These are phyloP conservation scores for Aromia moschata DNA, from an alignment of 2,888 invertebrate genomes.

Conservation along the genomic window DNA sequence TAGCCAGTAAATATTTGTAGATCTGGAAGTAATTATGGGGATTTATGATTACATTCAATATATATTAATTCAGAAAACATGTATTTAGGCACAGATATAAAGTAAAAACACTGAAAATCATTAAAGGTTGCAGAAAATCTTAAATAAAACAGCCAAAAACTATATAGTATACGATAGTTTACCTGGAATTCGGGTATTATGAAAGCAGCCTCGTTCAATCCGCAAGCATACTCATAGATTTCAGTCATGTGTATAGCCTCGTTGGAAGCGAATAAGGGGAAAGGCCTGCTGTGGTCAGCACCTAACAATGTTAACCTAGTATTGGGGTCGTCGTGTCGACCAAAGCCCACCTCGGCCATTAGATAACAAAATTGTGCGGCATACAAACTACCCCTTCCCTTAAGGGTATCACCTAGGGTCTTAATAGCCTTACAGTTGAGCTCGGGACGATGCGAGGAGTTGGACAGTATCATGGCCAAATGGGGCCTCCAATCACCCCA, in stretches of 20 bases:
- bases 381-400: constrained; percentile 80
- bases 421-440: constrained; percentile 80
- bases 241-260: constrained; percentile 94
- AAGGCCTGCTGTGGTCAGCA: constrained; percentile 72
- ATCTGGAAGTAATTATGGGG: constrained; percentile 65
- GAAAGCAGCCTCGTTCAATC: constrained; percentile 78
- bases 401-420: constrained; percentile 77
- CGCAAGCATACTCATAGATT: constrained; percentile 92
- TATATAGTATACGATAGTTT: too few relatives aligned
- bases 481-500: constrained; percentile 98
- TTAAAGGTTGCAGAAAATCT: too few relatives aligned
- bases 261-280: constrained; percentile 76
- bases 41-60: not conserved
- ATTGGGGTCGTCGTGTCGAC: constrained; percentile 62
- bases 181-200: constrained; percentile 80
- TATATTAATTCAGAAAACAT: too few relatives aligned
- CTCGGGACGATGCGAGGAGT: constrained; percentile 79
- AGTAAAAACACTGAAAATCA: too few relatives aligned
- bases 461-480: constrained; percentile 93
- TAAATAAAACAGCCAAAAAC: too few relatives aligned
- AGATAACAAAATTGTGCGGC: constrained; percentile 97
- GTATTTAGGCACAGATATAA: constrained; percentile 19
- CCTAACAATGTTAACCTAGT: constrained; percentile 84
- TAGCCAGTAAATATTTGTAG: constrained; percentile 85
- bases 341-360: constrained; percentile 76